A percentile compares a stretch with the other conserved stretches of the same genome.
Evolutionary conservation across 2,888 invertebrate genomes (phyloP).

Genomic region (Lysandra coridon): DNA sequence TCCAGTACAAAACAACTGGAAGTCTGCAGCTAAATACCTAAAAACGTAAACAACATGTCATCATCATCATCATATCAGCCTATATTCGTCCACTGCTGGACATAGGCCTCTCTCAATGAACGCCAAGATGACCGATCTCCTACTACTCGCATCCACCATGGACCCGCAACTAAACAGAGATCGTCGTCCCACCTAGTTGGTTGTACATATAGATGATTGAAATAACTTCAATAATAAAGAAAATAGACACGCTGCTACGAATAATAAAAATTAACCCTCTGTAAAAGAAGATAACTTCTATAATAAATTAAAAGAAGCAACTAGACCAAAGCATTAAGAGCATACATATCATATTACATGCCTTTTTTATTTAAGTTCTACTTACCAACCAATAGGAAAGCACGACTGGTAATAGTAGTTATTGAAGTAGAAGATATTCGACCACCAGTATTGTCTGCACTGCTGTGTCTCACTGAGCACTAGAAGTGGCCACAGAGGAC

Average conservation of each 20-base stretch:
- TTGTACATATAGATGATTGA: no score
- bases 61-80: no score
- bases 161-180: no score
- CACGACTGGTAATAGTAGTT: slow-evolving; percentile 63
- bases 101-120: no score
- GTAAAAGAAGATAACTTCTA: no score
- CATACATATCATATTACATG: not conserved
- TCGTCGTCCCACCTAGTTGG: no score
- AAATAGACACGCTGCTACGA: not conserved
- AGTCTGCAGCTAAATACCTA: slow-evolving; percentile 76
- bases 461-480: slow-evolving; percentile 57
- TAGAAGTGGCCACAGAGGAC: slow-evolving; percentile 64
- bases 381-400: slow-evolving; percentile 65
- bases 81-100: no score
- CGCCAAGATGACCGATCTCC: no score
- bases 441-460: slow-evolving; percentile 73
- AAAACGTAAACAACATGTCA: slow-evolving; percentile 1
- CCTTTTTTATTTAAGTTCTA: slow-evolving; percentile 3
- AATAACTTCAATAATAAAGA: not conserved
- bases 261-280: not conserved
- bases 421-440: slow-evolving; percentile 68
- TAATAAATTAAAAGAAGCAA: no score
- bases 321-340: not conserved
- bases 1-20: slow-evolving; percentile 66
- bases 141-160: no score